Conservation (phyloP, 2,888 invertebrate genomes). For the Cistogaster globosa region DNA sequence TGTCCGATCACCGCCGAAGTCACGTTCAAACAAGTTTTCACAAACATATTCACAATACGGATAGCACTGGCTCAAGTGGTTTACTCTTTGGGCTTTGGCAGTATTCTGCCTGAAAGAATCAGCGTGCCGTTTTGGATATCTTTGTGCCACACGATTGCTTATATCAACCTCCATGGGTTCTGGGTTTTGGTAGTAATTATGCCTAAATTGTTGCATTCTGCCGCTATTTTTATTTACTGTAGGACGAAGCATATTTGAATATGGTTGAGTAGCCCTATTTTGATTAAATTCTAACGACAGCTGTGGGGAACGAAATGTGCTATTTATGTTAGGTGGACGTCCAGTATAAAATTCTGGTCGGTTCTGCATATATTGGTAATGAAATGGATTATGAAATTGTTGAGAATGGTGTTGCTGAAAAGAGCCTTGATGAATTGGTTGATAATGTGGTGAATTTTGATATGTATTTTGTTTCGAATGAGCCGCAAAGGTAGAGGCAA, state of each 20-base stretch:
- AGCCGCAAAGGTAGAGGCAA: slow-evolving; percentile 28
- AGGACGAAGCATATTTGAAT: slow-evolving; percentile 22
- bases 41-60: background rate
- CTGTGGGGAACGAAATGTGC: slow-evolving; percentile 24
- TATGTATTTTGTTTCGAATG: slow-evolving; percentile 41
- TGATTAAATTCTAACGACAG: no score
- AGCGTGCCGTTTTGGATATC: slow-evolving; percentile 8
- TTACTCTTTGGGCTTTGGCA: slow-evolving; percentile 34
- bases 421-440: slow-evolving; percentile 23
- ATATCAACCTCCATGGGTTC: slow-evolving; percentile 52
- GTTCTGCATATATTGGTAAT: slow-evolving; percentile 23
- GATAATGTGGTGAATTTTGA: slow-evolving; percentile 47
- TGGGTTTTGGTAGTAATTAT: slow-evolving; percentile 14
- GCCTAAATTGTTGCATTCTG: slow-evolving; percentile 24
- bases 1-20: background rate
- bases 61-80: slow-evolving; percentile 27
- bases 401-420: slow-evolving; percentile 15
- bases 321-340: slow-evolving; percentile 1
- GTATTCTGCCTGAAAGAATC: slow-evolving; percentile 46
- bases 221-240: slow-evolving; percentile 31
- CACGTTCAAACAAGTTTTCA: no score
- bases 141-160: slow-evolving; percentile 32
- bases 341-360: slow-evolving; percentile 5
- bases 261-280: no score
- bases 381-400: slow-evolving; percentile 2